Base-by-base conservation (phyloP, 2,113 vertebrate species). In the Chloroceryle aenea region DNA sequence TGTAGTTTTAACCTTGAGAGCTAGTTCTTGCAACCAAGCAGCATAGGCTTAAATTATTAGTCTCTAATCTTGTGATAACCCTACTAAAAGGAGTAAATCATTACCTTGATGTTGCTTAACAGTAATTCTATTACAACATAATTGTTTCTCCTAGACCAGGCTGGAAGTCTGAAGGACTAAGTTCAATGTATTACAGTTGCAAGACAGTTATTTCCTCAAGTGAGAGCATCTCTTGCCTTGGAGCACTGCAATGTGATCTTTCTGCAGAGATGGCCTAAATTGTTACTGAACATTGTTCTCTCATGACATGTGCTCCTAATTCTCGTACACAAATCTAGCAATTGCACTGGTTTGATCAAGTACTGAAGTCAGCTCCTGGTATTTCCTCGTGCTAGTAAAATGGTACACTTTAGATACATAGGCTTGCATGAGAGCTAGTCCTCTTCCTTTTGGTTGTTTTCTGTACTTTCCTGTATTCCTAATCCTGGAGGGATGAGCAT, bases 71-170 rank as follows among this genome's bases (percentile, higher is more conserved):
- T 79, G 72, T 50, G 42, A 61, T 72, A 80, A 16, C 38, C 5
- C 21, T 71, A 5, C 77, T 76, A n/a, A 67, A 89, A 83, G 50
- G 62, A 79, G 71, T 89, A 79, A 87, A 95, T 93, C 32, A 91
- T 91, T 95, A 89, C 50, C 71, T 32, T 83, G 67, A 47, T 69
- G 45, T 94, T 96, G 71, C 77, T 85, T 87, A 91, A 85, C 34
- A 76, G 74, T 85, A 69, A 73, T 87, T 93, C 81, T 87, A 3
- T 95, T 96, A 83, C 90, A 76, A 47, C 74, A 4, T 22, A 71
- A 75, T 68, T 66, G 47, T 56, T 91, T 90, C 53, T 92, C 26
- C 19, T 48, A 69, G 53, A 61, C 17, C 30, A 34, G 45, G 42
- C 11, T 84, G 64, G 68, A 63, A 42, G 36, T 87, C 34, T 73